These are phyloP conservation scores for Eriocheir sinensis DNA, from an alignment of 1,140 invertebrate genomes.

Conservation along the genomic window DNA sequence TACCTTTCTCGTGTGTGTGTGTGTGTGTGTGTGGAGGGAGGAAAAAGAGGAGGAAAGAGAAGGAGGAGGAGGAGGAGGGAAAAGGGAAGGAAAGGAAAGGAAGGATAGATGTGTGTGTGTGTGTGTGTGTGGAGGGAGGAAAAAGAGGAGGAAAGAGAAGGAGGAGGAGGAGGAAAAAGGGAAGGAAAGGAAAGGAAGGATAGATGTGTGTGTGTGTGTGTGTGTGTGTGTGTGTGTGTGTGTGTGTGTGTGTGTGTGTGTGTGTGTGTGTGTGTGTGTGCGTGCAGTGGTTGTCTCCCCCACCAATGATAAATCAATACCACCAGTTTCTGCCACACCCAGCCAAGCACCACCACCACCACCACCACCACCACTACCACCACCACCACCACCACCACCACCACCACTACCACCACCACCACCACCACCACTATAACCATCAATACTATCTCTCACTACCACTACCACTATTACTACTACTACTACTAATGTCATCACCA, in stretches of 20 bases:
- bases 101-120: too few species aligned
- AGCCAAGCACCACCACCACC: not conserved
- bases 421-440: not conserved
- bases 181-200: too few species aligned
- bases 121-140: too few species aligned
- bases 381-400: not conserved
- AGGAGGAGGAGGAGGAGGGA: not conserved
- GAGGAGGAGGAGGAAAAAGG: too few species aligned
- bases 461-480: not conserved
- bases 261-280: not conserved
- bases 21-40: not conserved
- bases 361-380: not conserved
- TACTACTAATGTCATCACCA: not conserved
- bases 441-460: not conserved
- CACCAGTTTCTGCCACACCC: not conserved
- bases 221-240: not conserved
- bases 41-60: not conserved
- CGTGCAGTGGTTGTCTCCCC: not conserved
- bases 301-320: conserved; percentile 27
- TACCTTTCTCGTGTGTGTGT: not conserved
- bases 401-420: not conserved
- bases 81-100: too few species aligned
- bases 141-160: too few species aligned
- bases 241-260: not conserved
- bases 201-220: not conserved